Evolutionary conservation across 2,113 vertebrate species (phyloP).

Genomic region (Bufo gargarizans): DNA sequence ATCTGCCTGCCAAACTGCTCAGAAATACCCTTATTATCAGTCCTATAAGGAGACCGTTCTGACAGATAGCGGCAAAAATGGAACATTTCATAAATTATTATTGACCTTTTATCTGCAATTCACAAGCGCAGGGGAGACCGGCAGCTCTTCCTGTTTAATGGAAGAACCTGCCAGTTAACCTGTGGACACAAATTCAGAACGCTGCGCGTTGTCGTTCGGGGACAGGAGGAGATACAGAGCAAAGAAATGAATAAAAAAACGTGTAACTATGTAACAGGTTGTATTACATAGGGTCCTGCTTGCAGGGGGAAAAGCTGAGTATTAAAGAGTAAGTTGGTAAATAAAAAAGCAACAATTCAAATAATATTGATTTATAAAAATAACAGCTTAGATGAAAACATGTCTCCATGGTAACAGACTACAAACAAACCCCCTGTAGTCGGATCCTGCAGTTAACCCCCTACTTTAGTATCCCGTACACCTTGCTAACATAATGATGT

Average conservation of each 20-base stretch:
- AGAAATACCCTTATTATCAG: constrained; percentile 19
- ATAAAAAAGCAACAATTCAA: too few species aligned
- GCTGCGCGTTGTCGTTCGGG: background rate
- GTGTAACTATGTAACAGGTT: background rate
- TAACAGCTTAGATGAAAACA: too few species aligned
- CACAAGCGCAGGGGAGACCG: background rate
- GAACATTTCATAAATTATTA: constrained; percentile 1
- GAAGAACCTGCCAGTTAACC: background rate
- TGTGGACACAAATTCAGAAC: background rate
- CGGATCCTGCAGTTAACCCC: background rate
- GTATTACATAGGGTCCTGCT: background rate
- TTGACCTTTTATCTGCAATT: constrained; percentile 29
- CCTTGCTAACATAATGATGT: too few species aligned
- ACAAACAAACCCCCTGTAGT: background rate
- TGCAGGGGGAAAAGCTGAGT: background rate
- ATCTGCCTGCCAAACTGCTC: background rate
- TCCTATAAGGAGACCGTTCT: constrained; percentile 11
- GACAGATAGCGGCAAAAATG: background rate
- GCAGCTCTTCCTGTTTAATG: background rate
- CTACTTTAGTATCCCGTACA: background rate
- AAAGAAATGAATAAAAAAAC: background rate
- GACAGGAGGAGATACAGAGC: background rate
- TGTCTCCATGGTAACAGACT: constrained; percentile 2
- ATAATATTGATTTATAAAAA: too few species aligned
- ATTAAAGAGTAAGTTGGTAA: background rate